Evolutionary conservation across 2,113 vertebrate genomes (phyloP).

Genomic region (Tragelaphus scriptus): DNA sequence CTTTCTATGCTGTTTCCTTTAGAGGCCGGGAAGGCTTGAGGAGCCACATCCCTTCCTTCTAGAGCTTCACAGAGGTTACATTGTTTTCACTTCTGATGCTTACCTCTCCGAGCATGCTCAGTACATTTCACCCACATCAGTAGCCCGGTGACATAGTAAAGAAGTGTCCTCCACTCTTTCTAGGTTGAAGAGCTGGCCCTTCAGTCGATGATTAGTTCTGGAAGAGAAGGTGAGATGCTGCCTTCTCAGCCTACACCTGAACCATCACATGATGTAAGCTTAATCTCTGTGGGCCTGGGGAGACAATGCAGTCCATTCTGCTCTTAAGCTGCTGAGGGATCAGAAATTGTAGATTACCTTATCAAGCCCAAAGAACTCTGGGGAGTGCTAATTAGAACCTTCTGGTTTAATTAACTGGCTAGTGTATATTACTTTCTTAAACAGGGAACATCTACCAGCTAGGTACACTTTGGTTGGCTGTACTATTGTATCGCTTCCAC

Average conservation of each 20-base stretch:
- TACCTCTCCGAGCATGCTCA: neutral
- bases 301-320: neutral
- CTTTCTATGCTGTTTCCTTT: neutral
- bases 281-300: neutral
- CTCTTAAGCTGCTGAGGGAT: neutral
- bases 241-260: neutral
- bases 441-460: neutral
- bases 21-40: neutral
- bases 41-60: neutral
- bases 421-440: neutral
- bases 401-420: neutral
- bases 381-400: neutral
- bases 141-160: neutral
- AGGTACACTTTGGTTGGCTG: neutral
- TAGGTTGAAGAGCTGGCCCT: slow-evolving; percentile 86
- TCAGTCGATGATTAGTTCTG: slow-evolving; percentile 79
- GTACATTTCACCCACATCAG: neutral
- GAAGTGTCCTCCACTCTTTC: neutral
- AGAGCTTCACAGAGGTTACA: neutral
- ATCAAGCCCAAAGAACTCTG: neutral
- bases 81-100: neutral
- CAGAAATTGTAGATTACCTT: neutral
- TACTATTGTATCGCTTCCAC: neutral
- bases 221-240: neutral
- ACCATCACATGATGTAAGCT: slow-evolving; percentile 70